Base-by-base conservation (phyloP, 2,888 invertebrate genomes). In the Epistrophe grossulariae region DNA sequence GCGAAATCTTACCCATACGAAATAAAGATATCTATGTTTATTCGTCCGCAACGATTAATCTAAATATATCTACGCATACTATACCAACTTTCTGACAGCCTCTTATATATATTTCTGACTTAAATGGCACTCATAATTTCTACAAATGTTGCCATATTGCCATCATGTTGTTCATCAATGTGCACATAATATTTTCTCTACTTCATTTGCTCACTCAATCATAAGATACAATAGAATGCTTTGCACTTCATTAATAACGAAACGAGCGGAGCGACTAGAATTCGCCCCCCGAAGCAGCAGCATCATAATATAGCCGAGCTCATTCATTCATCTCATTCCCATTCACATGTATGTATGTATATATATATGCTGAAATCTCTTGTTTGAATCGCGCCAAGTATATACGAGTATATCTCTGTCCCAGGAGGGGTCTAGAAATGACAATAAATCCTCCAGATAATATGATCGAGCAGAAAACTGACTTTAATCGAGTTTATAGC, bases 401-500 rank as follows among this genome's bases (percentile, higher is more conserved):
- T 3, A 3, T 24, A 40, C 60, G 35, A 52, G 50, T 81, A 59
- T 70, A 70, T 74, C 48, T 50, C 43, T 73, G 24, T 87, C 87
- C 83, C 87, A 83, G 71, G 87, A 87, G 87, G 87, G 87, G 83
- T 87, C 83, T 76, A 68, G 83, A 83, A 87, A 83, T 83, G 87
- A 83, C 87, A 87, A 87, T 87, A 87, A 87, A 87, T 87, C 83
- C 87, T 87, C 87, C 35, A 76, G 87, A 87, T 87, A 87, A 87
- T 87, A 87, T 83, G 87, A 87, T 87, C 83, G 87, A 87, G 87
- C 83, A 83, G 87, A 87, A 83, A 87, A 83, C 83, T 87, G 87
- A 87, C 87, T 87, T 87, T 87, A 87, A 87, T 87, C 87, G 87
- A 87, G 87, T 87, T 87, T 87, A 87, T 79, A 87, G 85, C 85